A percentile compares a stretch with the other conserved stretches of the same genome.
Evolutionary conservation across 2,113 vertebrate species (phyloP).

Genomic region (Vidua macroura): DNA sequence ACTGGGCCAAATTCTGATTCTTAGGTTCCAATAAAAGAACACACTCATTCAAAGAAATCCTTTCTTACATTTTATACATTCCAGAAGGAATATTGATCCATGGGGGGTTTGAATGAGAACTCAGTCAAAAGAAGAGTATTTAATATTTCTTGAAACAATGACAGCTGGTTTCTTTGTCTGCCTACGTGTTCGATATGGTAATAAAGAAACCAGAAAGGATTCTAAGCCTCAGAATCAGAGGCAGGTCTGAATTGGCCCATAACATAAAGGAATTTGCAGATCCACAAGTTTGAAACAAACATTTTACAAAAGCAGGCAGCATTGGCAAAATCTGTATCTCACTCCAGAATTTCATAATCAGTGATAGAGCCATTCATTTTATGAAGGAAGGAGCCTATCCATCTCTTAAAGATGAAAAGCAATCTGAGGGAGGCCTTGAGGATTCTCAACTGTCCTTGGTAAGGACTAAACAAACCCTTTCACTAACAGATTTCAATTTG

Average conservation of each 20-base stretch:
- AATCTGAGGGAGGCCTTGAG: conserved; percentile 18
- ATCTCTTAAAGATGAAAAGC: conserved; percentile 21
- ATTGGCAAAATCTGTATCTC: neutral
- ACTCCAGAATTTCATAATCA: neutral
- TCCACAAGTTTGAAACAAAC: neutral
- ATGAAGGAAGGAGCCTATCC: neutral
- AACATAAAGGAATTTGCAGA: neutral
- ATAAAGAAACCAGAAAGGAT: neutral
- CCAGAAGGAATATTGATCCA: neutral
- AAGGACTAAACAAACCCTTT: neutral
- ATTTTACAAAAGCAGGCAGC: neutral
- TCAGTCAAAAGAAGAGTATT: neutral
- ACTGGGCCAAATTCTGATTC: neutral
- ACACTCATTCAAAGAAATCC: neutral
- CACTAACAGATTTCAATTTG: neutral
- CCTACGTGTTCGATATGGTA: neutral
- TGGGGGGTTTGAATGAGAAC: neutral
- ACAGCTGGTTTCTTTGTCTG: neutral
- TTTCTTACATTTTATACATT: neutral
- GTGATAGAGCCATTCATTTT: neutral
- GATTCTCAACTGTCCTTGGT: conserved; percentile 9
- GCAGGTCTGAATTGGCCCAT: neutral
- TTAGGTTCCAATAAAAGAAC: neutral
- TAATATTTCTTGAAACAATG: neutral
- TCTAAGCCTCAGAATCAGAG: neutral